Evolutionary conservation across 1,140 invertebrate genomes (phyloP), one percentile per base, ranked within the genome.

Genomic region (Nymphalis io): DNA sequence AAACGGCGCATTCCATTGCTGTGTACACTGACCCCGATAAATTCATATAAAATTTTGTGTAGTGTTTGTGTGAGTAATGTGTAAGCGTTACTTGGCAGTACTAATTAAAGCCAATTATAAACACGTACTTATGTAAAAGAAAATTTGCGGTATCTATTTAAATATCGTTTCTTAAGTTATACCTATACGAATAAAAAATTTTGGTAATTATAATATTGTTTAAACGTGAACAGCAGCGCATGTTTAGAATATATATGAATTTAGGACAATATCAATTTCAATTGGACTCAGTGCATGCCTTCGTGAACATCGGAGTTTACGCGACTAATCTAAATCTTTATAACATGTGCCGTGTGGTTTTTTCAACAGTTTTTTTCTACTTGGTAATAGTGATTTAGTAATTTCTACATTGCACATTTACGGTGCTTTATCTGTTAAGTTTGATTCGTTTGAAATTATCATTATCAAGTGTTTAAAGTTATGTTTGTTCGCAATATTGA

Each of bases 1-100:
- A 82, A 78, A 83, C 79, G 81, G 80, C 85, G 76, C 88, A 88
- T 90, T 90, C 84, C 75, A 78, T 84, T 90, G 85, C 82, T 83
- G 82, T 88, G 78, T 86, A 81, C 78, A 84, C 80, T 84, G 83
- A 86, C 75, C 80, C 78, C 80, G 82, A 66, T 74, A 73, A 70
- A 76, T 78, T 60, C 61, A 72, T 70, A 72, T 65, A 75, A 71
- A 76, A 59, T 74, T 59, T 74, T 81, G 73, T 84, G 80, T 82
- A 70, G 74, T 83, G 76, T 84, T 75, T 82, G 72, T 83, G 76
- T 85, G 63, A 80, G 72, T 81, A 62, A 39, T 76, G 72, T 77
- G 62, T 66, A 18, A 15, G 16, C 42, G 60, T 68, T 44, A 23
- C 69, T 75, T 73, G 73, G 70, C 75, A 80, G 76, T 80, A 80